These are phyloP conservation scores for Frankliniella fusca DNA, from an alignment of 2,888 invertebrate genomes.

Conservation along the genomic window DNA sequence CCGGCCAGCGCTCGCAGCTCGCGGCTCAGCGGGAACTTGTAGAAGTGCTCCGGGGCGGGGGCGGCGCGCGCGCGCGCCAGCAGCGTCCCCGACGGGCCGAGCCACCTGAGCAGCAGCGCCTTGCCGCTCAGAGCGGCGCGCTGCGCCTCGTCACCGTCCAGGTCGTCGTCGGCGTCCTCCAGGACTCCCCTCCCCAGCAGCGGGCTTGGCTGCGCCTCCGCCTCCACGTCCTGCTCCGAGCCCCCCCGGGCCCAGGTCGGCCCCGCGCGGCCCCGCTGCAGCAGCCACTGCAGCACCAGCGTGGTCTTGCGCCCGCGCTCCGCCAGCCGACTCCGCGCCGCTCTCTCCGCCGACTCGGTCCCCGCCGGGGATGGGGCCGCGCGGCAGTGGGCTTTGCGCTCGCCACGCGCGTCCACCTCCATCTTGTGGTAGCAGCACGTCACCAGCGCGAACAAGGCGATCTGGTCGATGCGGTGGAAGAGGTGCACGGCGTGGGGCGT, in stretches of 20 bases:
- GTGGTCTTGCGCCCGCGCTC: neutral
- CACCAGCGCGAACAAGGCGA: conserved; percentile 60
- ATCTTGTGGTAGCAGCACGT: conserved; percentile 80
- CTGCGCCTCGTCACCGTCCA: neutral
- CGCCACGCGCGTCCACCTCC: conserved; percentile 40
- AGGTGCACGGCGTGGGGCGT: conserved; percentile 63
- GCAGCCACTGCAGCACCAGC: conserved; percentile 3
- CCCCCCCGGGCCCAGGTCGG: neutral
- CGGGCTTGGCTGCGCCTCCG: neutral
- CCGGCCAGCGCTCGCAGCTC: neutral
- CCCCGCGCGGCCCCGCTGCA: neutral
- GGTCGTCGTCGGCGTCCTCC: neutral
- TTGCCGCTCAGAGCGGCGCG: neutral
- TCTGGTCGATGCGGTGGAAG: conserved; percentile 56
- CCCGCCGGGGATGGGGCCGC: neutral
- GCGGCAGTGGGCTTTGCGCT: neutral
- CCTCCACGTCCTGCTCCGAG: neutral
- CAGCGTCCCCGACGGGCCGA: neutral
- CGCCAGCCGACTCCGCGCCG: neutral
- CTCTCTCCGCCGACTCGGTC: neutral
- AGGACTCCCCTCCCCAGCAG: neutral
- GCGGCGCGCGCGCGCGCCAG: conserved; percentile 3
- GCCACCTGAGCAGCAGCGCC: neutral
- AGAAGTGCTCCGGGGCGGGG: conserved; percentile 48
- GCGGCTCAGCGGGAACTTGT: conserved; percentile 63